A percentile compares a stretch with the other conserved stretches of the same genome.
phyloP scores from a whole-genome alignment of 1,140 invertebrate genomes.

The Magallana gigas region DNA sequence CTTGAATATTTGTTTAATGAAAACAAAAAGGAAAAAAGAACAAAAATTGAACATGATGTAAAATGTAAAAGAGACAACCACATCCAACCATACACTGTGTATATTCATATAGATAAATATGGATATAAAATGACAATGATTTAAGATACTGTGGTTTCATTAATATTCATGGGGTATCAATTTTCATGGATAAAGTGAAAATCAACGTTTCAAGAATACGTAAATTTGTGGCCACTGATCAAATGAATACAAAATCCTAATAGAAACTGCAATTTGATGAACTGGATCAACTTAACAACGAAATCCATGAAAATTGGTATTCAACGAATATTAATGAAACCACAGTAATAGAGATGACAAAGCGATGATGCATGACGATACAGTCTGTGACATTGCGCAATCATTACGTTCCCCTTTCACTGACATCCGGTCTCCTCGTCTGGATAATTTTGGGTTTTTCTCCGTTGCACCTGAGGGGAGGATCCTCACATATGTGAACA shows the following conservation, averaged over 20 bases:
- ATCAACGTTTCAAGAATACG: too few species aligned
- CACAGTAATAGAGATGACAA: not conserved
- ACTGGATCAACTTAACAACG: too few species aligned
- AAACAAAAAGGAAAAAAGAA: conserved; percentile 20
- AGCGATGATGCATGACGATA: not conserved
- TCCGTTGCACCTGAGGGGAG: conserved; percentile 53
- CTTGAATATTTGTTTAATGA: not conserved
- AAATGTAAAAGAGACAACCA: not conserved
- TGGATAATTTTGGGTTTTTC: conserved; percentile 25
- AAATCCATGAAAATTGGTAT: too few species aligned
- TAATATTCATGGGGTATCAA: too few species aligned
- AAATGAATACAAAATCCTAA: too few species aligned
- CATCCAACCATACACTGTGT: too few species aligned
- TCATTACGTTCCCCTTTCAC: not conserved
- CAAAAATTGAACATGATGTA: not conserved
- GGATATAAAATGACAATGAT: not conserved
- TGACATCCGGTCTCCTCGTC: not conserved
- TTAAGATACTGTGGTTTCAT: not conserved
- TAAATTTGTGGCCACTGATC: too few species aligned
- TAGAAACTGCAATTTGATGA: too few species aligned
- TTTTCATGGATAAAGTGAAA: too few species aligned
- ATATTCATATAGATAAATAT: not conserved
- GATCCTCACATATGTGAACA: conserved; percentile 87
- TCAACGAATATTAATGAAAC: too few species aligned
- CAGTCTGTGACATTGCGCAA: not conserved